phyloP scores from a whole-genome alignment of 1,140 invertebrate genomes.

The Drosophila ercepeae region DNA sequence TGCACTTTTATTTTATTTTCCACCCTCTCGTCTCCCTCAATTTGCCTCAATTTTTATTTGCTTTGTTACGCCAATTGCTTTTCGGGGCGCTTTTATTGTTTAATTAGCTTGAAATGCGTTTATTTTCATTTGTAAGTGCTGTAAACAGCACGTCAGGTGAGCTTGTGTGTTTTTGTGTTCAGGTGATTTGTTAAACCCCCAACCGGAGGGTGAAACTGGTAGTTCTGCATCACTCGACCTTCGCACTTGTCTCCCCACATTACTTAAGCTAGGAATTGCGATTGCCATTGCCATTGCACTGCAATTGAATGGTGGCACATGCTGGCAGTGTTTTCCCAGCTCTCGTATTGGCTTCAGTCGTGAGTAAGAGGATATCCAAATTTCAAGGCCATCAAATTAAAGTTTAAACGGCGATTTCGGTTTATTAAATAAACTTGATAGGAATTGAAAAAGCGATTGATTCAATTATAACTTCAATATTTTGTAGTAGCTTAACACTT shows the following conservation, averaged over 20 bases:
- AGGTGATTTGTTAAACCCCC: constrained; percentile 72
- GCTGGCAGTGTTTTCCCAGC: constrained; percentile 19
- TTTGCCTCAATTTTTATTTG: constrained; percentile 43
- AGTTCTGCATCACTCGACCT: constrained; percentile 29
- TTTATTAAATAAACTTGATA: background rate
- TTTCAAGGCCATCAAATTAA: background rate
- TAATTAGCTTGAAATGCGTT: constrained; percentile 81
- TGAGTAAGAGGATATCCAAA: background rate
- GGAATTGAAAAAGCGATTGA: too few species aligned
- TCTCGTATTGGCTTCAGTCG: constrained; percentile 2
- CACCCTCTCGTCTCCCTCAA: constrained; percentile 15
- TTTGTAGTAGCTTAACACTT: constrained; percentile 1
- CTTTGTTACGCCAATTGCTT: constrained; percentile 57
- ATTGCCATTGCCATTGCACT: constrained; percentile 17
- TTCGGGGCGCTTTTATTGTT: constrained; percentile 71
- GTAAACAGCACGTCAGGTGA: constrained; percentile 66
- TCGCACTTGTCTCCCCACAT: constrained; percentile 1
- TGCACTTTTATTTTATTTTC: constrained; percentile 64
- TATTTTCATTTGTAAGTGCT: constrained; percentile 76
- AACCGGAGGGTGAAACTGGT: constrained; percentile 60
- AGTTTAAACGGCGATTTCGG: background rate
- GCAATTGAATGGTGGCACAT: constrained; percentile 19
- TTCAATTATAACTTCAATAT: too few species aligned
- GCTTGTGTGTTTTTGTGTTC: constrained; percentile 15
- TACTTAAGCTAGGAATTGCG: constrained; percentile 20